phyloP scores from a whole-genome alignment of 2,888 invertebrate genomes.

The Sinelater perroti region DNA sequence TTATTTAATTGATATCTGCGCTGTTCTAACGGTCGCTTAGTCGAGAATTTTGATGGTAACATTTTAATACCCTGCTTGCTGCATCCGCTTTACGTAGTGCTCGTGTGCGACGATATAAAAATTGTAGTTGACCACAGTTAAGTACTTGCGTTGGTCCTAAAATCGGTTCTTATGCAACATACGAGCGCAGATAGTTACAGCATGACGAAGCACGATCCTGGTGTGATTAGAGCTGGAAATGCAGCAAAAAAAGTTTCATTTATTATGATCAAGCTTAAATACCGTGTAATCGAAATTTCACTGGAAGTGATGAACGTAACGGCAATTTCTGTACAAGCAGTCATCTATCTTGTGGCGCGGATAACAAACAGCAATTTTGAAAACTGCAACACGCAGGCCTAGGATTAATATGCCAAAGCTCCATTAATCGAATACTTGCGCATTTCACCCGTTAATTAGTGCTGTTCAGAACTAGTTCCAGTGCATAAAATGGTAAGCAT shows the following conservation, averaged over 20 bases:
- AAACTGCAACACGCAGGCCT: slow-evolving; percentile 3
- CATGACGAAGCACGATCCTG: slow-evolving; percentile 5
- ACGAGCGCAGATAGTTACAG: background rate
- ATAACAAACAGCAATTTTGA: slow-evolving; percentile 11
- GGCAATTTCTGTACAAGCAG: slow-evolving; percentile 16
- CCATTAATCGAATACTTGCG: slow-evolving; percentile 17
- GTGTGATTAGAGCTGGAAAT: background rate
- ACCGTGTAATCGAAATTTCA: slow-evolving; percentile 23
- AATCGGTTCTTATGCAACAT: no score
- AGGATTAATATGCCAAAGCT: slow-evolving; percentile 16
- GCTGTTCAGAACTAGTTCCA: slow-evolving; percentile 15
- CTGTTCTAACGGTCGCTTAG: slow-evolving; percentile 12
- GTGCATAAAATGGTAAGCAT: slow-evolving; percentile 22
- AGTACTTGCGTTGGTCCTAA: no score
- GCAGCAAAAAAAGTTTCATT: slow-evolving; percentile 10
- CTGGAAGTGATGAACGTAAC: slow-evolving; percentile 18
- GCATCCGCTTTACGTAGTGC: no score
- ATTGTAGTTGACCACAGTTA: no score
- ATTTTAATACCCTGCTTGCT: slow-evolving; percentile 12
- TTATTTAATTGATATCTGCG: slow-evolving; percentile 13
- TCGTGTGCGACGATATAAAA: no score
- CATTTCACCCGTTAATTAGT: slow-evolving; percentile 28
- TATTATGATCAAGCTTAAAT: slow-evolving; percentile 24
- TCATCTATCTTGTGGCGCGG: slow-evolving; percentile 14
- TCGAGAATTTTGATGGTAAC: slow-evolving; percentile 12